phyloP scores from a whole-genome alignment of 2,888 invertebrate genomes.

The Hemaris fuciformis region DNA sequence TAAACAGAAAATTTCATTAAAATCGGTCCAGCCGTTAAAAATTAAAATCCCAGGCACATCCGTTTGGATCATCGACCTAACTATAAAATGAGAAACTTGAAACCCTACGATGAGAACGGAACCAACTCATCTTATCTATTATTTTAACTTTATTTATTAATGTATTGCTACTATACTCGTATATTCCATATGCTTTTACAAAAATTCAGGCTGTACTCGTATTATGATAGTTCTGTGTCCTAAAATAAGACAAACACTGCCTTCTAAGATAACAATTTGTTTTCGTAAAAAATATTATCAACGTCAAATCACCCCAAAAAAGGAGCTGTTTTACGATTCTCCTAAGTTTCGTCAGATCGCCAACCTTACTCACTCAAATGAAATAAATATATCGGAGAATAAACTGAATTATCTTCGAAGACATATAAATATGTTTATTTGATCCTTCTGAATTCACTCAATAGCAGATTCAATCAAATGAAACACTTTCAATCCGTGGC shows the following conservation, averaged over 20 bases:
- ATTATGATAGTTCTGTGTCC: background rate
- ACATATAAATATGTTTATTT: background rate
- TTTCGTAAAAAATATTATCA: background rate
- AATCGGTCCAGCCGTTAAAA: no score
- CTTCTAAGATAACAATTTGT: background rate
- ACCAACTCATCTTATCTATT: no score
- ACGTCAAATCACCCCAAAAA: background rate
- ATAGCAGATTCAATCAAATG: background rate
- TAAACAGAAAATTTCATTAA: no score
- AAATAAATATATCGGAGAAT: background rate
- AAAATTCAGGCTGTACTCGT: no score
- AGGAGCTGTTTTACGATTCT: background rate
- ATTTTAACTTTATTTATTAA: no score
- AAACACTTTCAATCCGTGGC: background rate
- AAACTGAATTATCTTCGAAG: background rate
- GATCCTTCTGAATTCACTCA: background rate
- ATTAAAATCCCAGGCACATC: no score
- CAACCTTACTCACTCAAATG: background rate
- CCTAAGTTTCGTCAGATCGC: background rate
- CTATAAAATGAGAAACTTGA: no score
- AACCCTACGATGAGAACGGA: no score
- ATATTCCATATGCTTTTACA: no score
- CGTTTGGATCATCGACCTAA: no score
- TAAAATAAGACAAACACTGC: background rate
- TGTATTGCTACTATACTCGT: no score